Base-by-base conservation (phyloP, 2,797 vertebrate genomes). In the Tangara arthus region DNA sequence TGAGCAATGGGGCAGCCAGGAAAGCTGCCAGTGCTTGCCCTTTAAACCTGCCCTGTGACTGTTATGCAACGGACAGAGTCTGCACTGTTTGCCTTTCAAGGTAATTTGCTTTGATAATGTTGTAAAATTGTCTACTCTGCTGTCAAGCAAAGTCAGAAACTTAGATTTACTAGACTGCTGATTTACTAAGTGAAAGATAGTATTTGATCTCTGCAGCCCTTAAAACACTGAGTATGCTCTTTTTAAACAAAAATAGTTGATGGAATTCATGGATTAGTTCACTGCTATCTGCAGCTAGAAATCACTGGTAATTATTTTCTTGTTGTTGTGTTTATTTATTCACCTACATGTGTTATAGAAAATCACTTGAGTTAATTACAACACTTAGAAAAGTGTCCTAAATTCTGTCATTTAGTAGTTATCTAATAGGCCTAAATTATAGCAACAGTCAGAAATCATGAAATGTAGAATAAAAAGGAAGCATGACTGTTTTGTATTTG, bases 41-140 rank as follows among this genome's bases (percentile, higher is more conserved):
- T 37, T 63, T 95, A 65, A 96, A 85, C 56, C 94, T 98, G 95
- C 98, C 97, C 91, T 99, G 99, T 96, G 98, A 97, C 97, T 99
- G 99, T 97, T 99, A 98, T 9, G 97, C 97, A 93, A 99, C 98
- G 2, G 99, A 99, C 80, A 98, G 98, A 44, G 98, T 99, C 95
- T 99, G 99, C 98, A 99, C 98, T 90, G 82, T 99, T 98, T 99
- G 99, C 97, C 97, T 99, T 97, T 98, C 99, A 95, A 99, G 99
- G 99, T 99, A 98, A 98, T 77, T 77, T 94, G 77, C 90, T 96
- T 81, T 93, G 60, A 65, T 89, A 73, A 69, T 75, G 49, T 61
- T 92, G 23, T 94, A 93, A 94, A 98, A 88, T 87, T 87, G 87
- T 75, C 80, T 63, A 35, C 64, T 87, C 4, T 82, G 60, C 59